Evolutionary conservation across 2,113 vertebrate species (phyloP).

Genomic region (Myxocyprinus asiaticus): DNA sequence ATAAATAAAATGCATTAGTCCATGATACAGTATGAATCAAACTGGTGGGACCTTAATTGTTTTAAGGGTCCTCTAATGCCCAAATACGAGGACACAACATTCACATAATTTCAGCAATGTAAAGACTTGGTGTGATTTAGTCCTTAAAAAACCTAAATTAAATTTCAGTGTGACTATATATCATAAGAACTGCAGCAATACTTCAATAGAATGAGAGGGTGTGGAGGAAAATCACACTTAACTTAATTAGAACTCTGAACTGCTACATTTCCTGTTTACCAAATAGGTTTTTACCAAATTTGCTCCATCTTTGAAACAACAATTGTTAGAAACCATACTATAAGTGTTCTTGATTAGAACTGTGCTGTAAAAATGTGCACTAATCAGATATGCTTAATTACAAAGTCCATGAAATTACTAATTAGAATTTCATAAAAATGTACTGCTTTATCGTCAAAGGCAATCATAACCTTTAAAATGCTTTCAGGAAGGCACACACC

Average conservation of each 20-base stretch:
- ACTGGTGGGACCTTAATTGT: no score
- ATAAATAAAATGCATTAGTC: background rate
- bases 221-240: conserved; percentile 46
- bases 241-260: conserved; percentile 64
- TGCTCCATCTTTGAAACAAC: conserved; percentile 82
- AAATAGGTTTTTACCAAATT: conserved; percentile 83
- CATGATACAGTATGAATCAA: background rate
- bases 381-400: conserved; percentile 99
- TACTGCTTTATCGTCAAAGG: conserved; percentile 97
- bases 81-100: background rate
- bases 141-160: conserved; percentile 2
- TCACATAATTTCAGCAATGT: no score
- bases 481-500: conserved; percentile 96
- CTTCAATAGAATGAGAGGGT: conserved; percentile 36
- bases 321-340: conserved; percentile 94
- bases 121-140: no score
- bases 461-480: conserved; percentile 99
- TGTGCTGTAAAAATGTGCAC: conserved; percentile 98
- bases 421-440: conserved; percentile 99
- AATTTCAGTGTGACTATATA: background rate
- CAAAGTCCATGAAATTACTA: conserved; percentile 99
- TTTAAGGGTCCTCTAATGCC: background rate
- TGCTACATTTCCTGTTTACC: conserved; percentile 87
- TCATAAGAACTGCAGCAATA: conserved; percentile 3
- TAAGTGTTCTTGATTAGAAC: conserved; percentile 99